Percentiles rank a stretch among this genome's conserved stretches.
Evolutionary conservation across 92 coral and sea anemone species (phyloP).

Genomic region (Porites divaricata): DNA sequence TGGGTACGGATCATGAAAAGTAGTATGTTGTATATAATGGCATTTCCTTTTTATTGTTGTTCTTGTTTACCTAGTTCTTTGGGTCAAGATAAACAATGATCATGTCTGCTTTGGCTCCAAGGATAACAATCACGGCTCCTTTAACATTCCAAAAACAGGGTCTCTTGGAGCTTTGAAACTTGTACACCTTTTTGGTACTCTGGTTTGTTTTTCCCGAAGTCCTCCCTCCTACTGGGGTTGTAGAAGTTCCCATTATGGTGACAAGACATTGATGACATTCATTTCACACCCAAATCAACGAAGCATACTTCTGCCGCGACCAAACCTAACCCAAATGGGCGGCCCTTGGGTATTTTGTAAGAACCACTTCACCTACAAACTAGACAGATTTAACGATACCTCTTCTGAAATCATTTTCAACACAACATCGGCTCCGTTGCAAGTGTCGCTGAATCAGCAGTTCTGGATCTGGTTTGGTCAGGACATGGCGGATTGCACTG

Average conservation of each 20-base stretch:
- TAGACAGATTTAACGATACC: not conserved
- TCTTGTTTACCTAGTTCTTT: not conserved
- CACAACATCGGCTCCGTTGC: not conserved
- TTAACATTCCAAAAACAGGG: not conserved
- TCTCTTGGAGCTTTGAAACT: not conserved
- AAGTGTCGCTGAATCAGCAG: not conserved
- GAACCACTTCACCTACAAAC: not conserved
- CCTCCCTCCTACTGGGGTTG: not conserved
- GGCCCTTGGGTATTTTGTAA: not conserved
- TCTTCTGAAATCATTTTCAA: constrained; percentile 15
- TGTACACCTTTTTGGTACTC: not conserved
- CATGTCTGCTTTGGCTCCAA: not conserved
- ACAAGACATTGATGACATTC: not conserved
- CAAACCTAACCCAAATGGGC: not conserved
- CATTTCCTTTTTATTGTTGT: not conserved
- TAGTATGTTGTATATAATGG: too few relatives aligned
- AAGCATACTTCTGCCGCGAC: not conserved
- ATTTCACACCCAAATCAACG: not conserved
- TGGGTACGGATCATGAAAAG: too few relatives aligned
- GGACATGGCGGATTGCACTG: constrained; percentile 7
- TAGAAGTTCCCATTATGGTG: not conserved
- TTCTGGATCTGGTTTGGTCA: constrained; percentile 9
- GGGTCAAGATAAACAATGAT: not conserved
- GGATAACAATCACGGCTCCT: not conserved
- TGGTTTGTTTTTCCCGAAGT: not conserved